phyloP scores from a whole-genome alignment of 1,140 invertebrate genomes.

The Caligus rogercresseyi region DNA sequence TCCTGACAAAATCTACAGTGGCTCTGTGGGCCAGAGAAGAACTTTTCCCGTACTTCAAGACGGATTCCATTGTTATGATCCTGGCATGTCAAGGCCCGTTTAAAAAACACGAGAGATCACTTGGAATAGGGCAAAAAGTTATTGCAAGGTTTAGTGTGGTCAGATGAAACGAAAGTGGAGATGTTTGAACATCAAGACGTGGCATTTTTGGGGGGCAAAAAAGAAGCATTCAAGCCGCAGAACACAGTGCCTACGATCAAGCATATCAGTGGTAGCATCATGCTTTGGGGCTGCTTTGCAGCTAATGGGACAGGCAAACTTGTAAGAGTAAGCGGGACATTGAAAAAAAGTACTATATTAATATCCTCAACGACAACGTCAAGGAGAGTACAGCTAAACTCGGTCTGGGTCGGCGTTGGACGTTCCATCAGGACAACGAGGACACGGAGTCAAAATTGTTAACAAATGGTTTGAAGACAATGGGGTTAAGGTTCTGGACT shows the following conservation, averaged over 20 bases:
- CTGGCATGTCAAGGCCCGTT: too few species aligned
- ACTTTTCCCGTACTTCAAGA: too few species aligned
- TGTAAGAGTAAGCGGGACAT: background rate
- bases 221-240: background rate
- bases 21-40: too few species aligned
- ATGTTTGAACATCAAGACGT: background rate
- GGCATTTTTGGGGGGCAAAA: background rate
- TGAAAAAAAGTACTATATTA: background rate
- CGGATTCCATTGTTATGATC: too few species aligned
- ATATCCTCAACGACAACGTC: background rate
- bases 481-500: background rate
- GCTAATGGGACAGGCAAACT: background rate
- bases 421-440: background rate
- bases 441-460: background rate
- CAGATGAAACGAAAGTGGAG: background rate
- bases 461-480: background rate
- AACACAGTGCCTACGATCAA: background rate
- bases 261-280: background rate
- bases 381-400: background rate
- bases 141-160: background rate
- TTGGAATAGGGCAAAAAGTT: too few species aligned
- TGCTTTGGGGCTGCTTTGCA: background rate
- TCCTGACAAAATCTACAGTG: too few species aligned
- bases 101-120: too few species aligned
- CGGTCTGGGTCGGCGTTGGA: background rate